Base-by-base conservation (phyloP, 1,140 invertebrate species). In the Polypedilum pembai region DNA sequence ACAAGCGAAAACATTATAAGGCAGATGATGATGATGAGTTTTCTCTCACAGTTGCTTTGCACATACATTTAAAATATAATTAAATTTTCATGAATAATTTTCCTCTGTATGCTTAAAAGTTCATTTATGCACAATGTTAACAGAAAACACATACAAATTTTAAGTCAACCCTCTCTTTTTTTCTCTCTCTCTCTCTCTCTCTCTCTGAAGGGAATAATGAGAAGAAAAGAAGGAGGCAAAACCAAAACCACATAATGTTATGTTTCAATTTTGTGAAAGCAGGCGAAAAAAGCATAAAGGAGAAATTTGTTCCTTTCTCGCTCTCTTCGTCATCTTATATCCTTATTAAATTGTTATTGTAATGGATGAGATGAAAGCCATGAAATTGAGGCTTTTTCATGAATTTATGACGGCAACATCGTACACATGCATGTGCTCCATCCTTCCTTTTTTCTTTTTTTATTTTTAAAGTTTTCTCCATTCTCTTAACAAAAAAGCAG, bases 331-430 rank as follows among this genome's bases (percentile, higher is more conserved):
- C 24, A 33, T 33, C 24, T 33, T 33, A 33, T 33, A 56, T 56
- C 45, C 45, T 33, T 33, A 56, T 56, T 15, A 56, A 56, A 56
- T 56, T 56, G 45, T 56, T 56, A 56, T 56, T 56, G 45, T 56
- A n/a, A 56, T 56, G 45, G 45, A 56, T 56, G 45, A 56, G n/a
- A 45, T 12, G n/a, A 56, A 56, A 12, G 45, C 45, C 45, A 56
- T 56, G 45, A 56, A 56, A n/a, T 56, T 56, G 45, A 56, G 45
- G 45, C 45, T 56, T 56, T 45, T 41, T 56, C n/a, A 56, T 56
- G 45, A 56, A 56, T 56, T 56, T 56, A 56, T 56, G 45, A 56
- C 45, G 45, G 45, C 45, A 56, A 15, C 45, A 56, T 56, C 45
- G 15, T 56, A 33, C 45, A 56, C n/a, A 56, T 56, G 12, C 45